These are phyloP conservation scores for Pimpla rufipes DNA, from an alignment of 2,888 invertebrate genomes.

Conservation along the genomic window DNA sequence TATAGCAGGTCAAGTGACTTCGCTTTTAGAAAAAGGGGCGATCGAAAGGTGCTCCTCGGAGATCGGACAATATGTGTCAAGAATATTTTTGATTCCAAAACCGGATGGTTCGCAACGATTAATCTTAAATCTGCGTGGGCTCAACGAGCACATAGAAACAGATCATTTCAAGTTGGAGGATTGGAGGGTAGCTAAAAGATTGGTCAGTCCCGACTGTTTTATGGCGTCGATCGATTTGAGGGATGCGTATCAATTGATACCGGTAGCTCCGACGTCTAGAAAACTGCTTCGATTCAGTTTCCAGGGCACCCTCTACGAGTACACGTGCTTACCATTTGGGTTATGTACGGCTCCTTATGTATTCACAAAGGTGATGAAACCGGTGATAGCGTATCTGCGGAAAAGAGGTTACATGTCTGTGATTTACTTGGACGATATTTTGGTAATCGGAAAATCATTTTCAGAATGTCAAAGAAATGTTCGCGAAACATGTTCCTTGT, in stretches of 20 bases:
- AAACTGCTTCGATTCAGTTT: conserved; percentile 40
- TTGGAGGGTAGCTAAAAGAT: conserved; percentile 60
- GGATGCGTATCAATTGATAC: conserved; percentile 51
- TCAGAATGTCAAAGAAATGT: conserved; percentile 25
- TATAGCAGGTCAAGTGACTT: neutral
- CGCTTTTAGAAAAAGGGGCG: conserved; percentile 42
- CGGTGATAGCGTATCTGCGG: conserved; percentile 37
- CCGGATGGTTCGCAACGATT: conserved; percentile 68
- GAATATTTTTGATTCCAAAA: conserved; percentile 69
- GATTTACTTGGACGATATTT: conserved; percentile 60
- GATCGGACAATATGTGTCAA: conserved; percentile 67
- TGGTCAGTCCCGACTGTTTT: conserved; percentile 25
- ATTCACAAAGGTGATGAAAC: conserved; percentile 60
- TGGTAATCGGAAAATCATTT: conserved; percentile 49
- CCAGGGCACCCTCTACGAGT: conserved; percentile 29
- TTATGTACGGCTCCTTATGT: conserved; percentile 41
- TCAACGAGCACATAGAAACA: conserved; percentile 69
- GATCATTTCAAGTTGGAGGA: conserved; percentile 75
- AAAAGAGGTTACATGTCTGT: conserved; percentile 40
- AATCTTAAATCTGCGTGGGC: conserved; percentile 69
- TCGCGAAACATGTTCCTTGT: neutral
- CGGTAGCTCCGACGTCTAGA: conserved; percentile 28
- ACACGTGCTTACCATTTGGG: conserved; percentile 54
- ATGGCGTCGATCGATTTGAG: conserved; percentile 48
- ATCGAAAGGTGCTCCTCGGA: conserved; percentile 28